A percentile compares a stretch with the other conserved stretches of the same genome.
Conservation (phyloP, 1,140 invertebrate species). For the Aphis gossypii region DNA sequence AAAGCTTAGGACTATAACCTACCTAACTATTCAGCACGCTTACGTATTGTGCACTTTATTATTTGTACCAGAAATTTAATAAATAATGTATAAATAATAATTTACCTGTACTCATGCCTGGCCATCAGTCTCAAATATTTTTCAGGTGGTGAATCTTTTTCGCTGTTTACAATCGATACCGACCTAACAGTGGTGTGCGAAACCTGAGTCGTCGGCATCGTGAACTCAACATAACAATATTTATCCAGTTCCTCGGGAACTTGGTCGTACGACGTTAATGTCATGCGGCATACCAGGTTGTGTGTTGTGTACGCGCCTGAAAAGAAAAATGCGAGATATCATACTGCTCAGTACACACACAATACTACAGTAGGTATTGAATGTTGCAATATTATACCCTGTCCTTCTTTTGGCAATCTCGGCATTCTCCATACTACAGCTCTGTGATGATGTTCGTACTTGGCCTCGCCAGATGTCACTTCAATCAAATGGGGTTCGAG, state of each 20-base stretch:
- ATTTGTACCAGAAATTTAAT: background rate
- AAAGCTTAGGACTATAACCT: background rate
- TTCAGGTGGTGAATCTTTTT: slow-evolving; percentile 93
- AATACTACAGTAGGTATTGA: no score
- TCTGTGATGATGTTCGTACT: slow-evolving; percentile 98
- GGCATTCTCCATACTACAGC: slow-evolving; percentile 98
- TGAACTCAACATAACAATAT: slow-evolving; percentile 93
- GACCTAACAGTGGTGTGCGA: slow-evolving; percentile 96
- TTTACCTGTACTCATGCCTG: slow-evolving; percentile 91
- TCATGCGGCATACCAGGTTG: slow-evolving; percentile 89
- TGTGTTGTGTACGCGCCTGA: slow-evolving; percentile 93
- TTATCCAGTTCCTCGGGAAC: slow-evolving; percentile 90
- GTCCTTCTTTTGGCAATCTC: slow-evolving; percentile 93
- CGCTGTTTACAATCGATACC: slow-evolving; percentile 87
- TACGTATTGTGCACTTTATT: background rate
- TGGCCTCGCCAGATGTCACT: slow-evolving; percentile 96
- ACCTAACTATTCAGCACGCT: background rate
- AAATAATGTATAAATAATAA: background rate
- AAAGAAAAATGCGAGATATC: slow-evolving; percentile 10
- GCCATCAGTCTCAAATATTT: slow-evolving; percentile 97
- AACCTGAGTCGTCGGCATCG: slow-evolving; percentile 97
- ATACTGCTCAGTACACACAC: background rate
- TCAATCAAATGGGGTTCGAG: slow-evolving; percentile 94
- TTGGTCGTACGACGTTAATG: slow-evolving; percentile 95
- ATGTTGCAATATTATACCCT: slow-evolving; percentile 72